Percentiles rank a stretch among this genome's conserved stretches.
phyloP scores from a whole-genome alignment of 2,888 invertebrate genomes.

The Calameuta idolon region DNA sequence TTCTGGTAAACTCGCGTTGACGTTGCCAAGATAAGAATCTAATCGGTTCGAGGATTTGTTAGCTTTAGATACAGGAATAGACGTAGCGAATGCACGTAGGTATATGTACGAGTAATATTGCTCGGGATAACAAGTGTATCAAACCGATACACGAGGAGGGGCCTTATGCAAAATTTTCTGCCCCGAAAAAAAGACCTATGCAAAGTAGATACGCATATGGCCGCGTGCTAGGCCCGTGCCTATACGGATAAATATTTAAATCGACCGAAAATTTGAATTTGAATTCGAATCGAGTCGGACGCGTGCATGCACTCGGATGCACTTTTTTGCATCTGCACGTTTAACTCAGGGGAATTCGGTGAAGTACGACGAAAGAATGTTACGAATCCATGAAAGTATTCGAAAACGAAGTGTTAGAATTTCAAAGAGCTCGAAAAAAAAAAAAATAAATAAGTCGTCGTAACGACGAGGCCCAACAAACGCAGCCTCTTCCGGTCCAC shows the following conservation, averaged over 20 bases:
- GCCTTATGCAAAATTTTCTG: neutral
- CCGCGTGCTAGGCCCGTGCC: conserved; percentile 4
- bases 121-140: conserved; percentile 39
- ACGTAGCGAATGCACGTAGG: no score
- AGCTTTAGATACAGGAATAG: no score
- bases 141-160: neutral
- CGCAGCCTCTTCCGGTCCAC: conserved; percentile 44
- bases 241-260: conserved; percentile 1
- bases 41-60: no score
- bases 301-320: conserved; percentile 37
- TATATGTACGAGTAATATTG: neutral
- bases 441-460: conserved; percentile 41
- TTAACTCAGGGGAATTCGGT: no score
- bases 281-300: conserved; percentile 46
- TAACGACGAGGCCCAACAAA: conserved; percentile 18
- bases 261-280: conserved; percentile 40
- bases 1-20: no score
- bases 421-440: neutral
- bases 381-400: no score
- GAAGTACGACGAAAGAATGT: no score
- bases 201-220: neutral
- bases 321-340: neutral
- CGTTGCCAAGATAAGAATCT: no score
- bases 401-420: no score
- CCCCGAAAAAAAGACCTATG: neutral